Conservation (phyloP, 2,888 invertebrate genomes). For the Amphipoea oculea region DNA sequence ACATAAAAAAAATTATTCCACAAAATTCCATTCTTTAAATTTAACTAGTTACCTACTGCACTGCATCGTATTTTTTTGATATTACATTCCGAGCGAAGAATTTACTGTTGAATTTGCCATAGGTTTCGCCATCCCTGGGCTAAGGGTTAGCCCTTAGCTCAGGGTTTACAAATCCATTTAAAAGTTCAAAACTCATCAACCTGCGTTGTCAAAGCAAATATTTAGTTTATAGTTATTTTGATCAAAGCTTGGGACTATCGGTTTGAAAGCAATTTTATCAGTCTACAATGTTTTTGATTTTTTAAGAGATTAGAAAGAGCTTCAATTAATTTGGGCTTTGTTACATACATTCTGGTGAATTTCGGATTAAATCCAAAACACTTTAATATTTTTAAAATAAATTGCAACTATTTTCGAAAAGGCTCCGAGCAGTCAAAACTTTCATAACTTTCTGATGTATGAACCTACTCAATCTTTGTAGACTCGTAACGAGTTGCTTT, state of each 20-base stretch:
- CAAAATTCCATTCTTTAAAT: not conserved
- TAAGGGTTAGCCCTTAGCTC: not conserved
- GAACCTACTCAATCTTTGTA: slow-evolving; percentile 19
- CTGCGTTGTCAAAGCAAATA: slow-evolving; percentile 22
- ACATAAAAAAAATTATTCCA: not conserved
- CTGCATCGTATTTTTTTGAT: not conserved
- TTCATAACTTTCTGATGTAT: slow-evolving; percentile 40
- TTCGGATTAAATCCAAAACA: not conserved
- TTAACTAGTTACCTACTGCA: not conserved
- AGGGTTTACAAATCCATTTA: slow-evolving; percentile 23
- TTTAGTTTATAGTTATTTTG: slow-evolving; percentile 13
- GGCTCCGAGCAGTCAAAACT: slow-evolving; percentile 16
- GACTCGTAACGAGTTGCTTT: slow-evolving; percentile 16
- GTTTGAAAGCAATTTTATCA: not conserved
- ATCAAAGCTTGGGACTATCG: not conserved
- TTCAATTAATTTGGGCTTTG: not conserved
- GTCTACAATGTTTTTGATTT: not conserved
- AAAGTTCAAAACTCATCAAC: slow-evolving; percentile 26
- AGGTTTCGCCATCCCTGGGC: not conserved
- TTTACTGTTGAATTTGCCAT: too few relatives aligned
- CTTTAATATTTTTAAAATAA: slow-evolving; percentile 15
- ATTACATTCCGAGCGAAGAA: not conserved
- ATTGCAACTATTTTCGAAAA: slow-evolving; percentile 32
- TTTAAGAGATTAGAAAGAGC: slow-evolving; percentile 3
- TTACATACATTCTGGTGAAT: not conserved